Base-by-base conservation (phyloP, 2,113 vertebrate genomes). In the Paratilapia polleni region DNA sequence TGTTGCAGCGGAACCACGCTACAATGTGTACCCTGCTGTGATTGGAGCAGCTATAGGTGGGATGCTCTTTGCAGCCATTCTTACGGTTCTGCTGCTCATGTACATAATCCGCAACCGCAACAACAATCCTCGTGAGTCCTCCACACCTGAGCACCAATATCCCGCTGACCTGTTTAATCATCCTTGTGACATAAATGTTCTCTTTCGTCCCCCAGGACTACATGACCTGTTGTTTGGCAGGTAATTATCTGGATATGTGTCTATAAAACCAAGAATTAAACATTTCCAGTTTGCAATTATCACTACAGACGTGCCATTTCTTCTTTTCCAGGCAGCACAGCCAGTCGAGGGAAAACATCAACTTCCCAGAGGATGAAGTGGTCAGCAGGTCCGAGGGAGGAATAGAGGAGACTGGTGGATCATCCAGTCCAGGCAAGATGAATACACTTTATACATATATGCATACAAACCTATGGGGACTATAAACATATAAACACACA, bases 181-280 rank as follows among this genome's bases (percentile, higher is more conserved):
- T n/a, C n/a, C n/a, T n/a, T 15, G 4, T 41, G 11, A 20, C 24
- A 34, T 52, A 76, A 41, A 80, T 36, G 2, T 70, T 64, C 8
- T 38, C 3, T 83, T 59, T 90, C 13, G 76, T 26, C 78, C 57
- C 34, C n/a, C 91, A 97, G 97, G 96, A 26, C 92, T 97, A 24
- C 97, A 97, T 20, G 95, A 97, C 86, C 81, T 97, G 89, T 89
- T 97, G 90, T 97, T 97, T 93, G 95, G 96, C n/a, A n/a, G n/a
- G 66, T 73, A 43, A 52, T 43, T 73, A 31, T 73, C 43, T 73
- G 20, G 47, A 73, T 73, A 20, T 19, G 52, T 73, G 66, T n/a
- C 66, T 31, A 31, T 73, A 52, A 52, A 31, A 52, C 7, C 57
- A 75, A 9, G 8, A 54, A 54, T 14, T 10, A 56, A 85, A 15